Conservation (phyloP, 2,797 vertebrate genomes). For the Crenuchus spilurus region DNA sequence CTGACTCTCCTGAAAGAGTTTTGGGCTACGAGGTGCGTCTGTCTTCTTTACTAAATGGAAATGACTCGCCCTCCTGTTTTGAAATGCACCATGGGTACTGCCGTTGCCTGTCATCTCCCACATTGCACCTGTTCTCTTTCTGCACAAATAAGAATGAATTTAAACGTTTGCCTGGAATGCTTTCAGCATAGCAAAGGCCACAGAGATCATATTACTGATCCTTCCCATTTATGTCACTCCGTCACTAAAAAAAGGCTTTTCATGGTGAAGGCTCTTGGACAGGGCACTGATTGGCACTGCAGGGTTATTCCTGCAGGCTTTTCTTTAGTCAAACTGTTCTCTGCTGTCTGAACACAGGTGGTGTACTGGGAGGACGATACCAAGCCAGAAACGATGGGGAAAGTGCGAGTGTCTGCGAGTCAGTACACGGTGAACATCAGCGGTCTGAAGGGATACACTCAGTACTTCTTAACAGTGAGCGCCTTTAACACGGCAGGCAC, state of each 20-base stretch:
- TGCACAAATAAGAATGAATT: conserved; percentile 37
- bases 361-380: conserved; percentile 91
- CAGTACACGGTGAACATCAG: conserved; percentile 85
- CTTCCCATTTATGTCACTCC: conserved; percentile 7
- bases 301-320: conserved; percentile 6
- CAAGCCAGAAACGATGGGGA: conserved; percentile 88
- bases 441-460: conserved; percentile 84
- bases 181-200: conserved; percentile 11
- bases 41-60: conserved; percentile 72
- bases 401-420: conserved; percentile 86
- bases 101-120: conserved; percentile 66
- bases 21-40: conserved; percentile 92
- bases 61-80: conserved; percentile 54
- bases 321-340: background rate
- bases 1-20: conserved; percentile 88
- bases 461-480: conserved; percentile 88
- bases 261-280: background rate
- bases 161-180: conserved; percentile 4
- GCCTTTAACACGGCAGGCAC: conserved; percentile 93
- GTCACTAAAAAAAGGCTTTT: background rate
- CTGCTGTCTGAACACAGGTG: conserved; percentile 75
- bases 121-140: conserved; percentile 59
- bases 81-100: conserved; percentile 50
- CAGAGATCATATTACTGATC: conserved; percentile 19
- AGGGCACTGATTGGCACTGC: background rate